A percentile compares a stretch with the other conserved stretches of the same genome.
phyloP scores from a whole-genome alignment of 2,113 vertebrate species.

The Gasterosteus nipponicus region DNA sequence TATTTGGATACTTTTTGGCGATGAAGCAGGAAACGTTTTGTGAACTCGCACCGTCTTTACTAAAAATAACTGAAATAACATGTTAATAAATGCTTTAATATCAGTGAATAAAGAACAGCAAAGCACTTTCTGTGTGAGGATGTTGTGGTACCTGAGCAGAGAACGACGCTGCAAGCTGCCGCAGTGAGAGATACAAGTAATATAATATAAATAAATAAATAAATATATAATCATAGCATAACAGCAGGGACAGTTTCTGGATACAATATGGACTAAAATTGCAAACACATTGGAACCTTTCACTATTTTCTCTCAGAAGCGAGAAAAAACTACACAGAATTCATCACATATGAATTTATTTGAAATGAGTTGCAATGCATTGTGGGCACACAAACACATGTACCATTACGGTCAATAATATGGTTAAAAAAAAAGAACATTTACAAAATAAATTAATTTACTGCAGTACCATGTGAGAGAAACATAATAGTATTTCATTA shows the following conservation, averaged over 20 bases:
- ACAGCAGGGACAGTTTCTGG: too few relatives aligned
- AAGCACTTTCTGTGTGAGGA: too few relatives aligned
- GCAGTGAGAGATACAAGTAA: too few relatives aligned
- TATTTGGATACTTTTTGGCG: not conserved
- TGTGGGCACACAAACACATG: slow-evolving; percentile 70
- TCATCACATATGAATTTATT: slow-evolving; percentile 73
- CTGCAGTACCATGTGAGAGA: slow-evolving; percentile 70
- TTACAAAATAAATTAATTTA: slow-evolving; percentile 80
- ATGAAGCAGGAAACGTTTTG: not conserved
- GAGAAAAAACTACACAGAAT: not conserved
- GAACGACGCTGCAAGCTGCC: too few relatives aligned
- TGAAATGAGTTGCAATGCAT: slow-evolving; percentile 70
- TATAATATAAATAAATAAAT: too few relatives aligned
- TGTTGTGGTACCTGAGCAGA: too few relatives aligned
- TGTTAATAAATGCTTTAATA: too few relatives aligned
- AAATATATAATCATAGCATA: too few relatives aligned
- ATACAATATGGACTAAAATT: not conserved
- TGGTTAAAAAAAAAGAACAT: slow-evolving; percentile 75
- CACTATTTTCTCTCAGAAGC: not conserved
- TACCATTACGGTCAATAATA: slow-evolving; percentile 71
- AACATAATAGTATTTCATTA: slow-evolving; percentile 71
- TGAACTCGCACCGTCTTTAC: not conserved
- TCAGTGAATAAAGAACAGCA: not conserved
- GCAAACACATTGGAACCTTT: not conserved
- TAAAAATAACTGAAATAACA: not conserved